Conservation (phyloP, 2,113 vertebrate genomes). For the Hiodon tergisus region DNA sequence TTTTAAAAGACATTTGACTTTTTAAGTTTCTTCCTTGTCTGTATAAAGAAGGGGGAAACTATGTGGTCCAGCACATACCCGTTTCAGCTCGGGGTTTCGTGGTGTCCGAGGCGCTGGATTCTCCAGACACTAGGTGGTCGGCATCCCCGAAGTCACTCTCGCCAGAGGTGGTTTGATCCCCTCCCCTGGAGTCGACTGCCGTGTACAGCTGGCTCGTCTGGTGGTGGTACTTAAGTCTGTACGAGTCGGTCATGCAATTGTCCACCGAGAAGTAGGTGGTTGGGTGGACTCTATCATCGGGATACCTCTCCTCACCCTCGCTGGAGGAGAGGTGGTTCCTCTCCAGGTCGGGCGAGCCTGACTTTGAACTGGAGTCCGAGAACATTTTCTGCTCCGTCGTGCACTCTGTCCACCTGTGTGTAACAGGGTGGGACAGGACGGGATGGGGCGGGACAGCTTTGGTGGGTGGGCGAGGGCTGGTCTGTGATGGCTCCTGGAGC, state of each 20-base stretch:
- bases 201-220: conserved; percentile 68
- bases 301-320: conserved; percentile 53
- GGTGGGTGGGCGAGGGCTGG: conserved; percentile 1
- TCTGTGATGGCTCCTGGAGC: conserved; percentile 15
- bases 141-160: conserved; percentile 55
- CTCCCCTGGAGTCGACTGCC: conserved; percentile 50
- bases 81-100: conserved; percentile 53
- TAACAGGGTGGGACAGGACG: conserved; percentile 27
- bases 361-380: conserved; percentile 60
- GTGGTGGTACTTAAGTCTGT: conserved; percentile 86
- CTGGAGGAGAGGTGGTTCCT: conserved; percentile 59
- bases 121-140: conserved; percentile 35
- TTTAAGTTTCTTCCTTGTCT: not conserved
- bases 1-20: too few species aligned
- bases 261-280: conserved; percentile 95
- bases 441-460: conserved; percentile 1
- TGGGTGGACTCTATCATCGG: conserved; percentile 53
- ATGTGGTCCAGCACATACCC: conserved; percentile 46
- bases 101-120: conserved; percentile 42
- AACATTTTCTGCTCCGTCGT: conserved; percentile 46
- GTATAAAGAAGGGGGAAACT: not conserved
- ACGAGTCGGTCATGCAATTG: conserved; percentile 93
- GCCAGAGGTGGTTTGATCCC: conserved; percentile 58
- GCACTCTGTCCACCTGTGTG: conserved; percentile 51
- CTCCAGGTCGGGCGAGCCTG: conserved; percentile 59